Base-by-base conservation (phyloP, 2,113 vertebrate species). In the Mixornis gularis region DNA sequence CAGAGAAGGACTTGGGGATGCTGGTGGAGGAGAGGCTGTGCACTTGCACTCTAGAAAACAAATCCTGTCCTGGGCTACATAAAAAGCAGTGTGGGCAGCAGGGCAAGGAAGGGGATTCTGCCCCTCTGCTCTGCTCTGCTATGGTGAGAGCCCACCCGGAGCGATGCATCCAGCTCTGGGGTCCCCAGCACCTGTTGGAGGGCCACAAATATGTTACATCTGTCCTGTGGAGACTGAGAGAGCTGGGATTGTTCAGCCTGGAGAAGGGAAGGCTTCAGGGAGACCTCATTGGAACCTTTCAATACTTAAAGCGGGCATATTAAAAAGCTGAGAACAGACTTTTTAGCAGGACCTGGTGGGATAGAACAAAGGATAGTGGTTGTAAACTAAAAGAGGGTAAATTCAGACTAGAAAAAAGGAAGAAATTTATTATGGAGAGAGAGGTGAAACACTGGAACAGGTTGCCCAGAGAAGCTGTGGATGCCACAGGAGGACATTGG, bases 141-240 rank as follows among this genome's bases (percentile, higher is more conserved):
- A 46, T 25, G 65, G 17, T 49, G 43, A 72, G 26, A 65, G 2
- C 58, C 43, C 36, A 12, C 14, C 34, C 49, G 58, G 2, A 30
- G 6, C 0, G 0, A 44, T 56, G 49, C 40, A 48, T 56, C 26
- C 36, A 19, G 21, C 26, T 64, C 58, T 58, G 51, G 7, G 21
- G 21, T 43, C 43, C 32, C 6, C 43, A 58, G 26, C 51, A 64
- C 14, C 30, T 21, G 13, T 11, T 17, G 36, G 32, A 79, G 30
- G 4, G 32, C 36, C 43, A 36, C 32, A 43, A 36, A 24, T 19
- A 32, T 9, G 12, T 32, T 44, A 29, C 15, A 51, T 29, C 22
- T 44, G 4, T 44, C 6, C 51, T 65, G 3, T 9, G 27, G 71
- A 80, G 59, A 46, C 48, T 40, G 24, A 29, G 22, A 49, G 30